Evolutionary conservation across 1,140 invertebrate species (phyloP).

Genomic region (Acromyrmex charruanus): DNA sequence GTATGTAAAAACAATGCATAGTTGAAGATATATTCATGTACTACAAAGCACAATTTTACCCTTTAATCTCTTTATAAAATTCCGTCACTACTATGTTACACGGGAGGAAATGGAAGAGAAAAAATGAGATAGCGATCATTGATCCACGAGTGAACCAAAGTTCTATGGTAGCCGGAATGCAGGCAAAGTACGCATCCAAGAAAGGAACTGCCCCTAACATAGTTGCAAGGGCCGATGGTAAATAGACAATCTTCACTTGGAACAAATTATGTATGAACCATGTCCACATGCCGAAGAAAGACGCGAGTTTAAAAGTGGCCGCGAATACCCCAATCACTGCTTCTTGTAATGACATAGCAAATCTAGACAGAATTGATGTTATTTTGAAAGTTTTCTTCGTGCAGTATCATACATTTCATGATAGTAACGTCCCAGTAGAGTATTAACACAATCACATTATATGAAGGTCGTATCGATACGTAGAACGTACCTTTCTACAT

Average conservation of each 20-base stretch:
- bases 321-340: constrained; percentile 94
- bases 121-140: constrained; percentile 92
- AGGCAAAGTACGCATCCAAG: constrained; percentile 97
- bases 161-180: constrained; percentile 96
- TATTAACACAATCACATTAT: constrained; percentile 10
- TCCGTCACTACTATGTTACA: constrained; percentile 97
- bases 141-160: constrained; percentile 95
- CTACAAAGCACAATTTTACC: constrained; percentile 87
- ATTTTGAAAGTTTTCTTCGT: background rate
- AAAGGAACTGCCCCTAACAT: constrained; percentile 98
- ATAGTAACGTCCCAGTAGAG: background rate
- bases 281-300: constrained; percentile 99
- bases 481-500: constrained; percentile 73
- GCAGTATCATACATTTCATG: background rate
- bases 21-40: background rate
- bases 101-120: constrained; percentile 95
- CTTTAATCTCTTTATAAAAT: constrained; percentile 99
- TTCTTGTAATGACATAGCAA: constrained; percentile 92
- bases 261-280: constrained; percentile 99
- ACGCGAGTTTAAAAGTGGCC: constrained; percentile 98
- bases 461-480: constrained; percentile 16
- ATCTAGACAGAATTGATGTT: constrained; percentile 82
- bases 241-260: constrained; percentile 97
- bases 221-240: constrained; percentile 97
- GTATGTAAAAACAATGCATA: background rate